A percentile compares a stretch with the other conserved stretches of the same genome.
These are phyloP conservation scores for Amphiduros pacificus DNA, from an alignment of 2,888 invertebrate species.

Conservation along the genomic window DNA sequence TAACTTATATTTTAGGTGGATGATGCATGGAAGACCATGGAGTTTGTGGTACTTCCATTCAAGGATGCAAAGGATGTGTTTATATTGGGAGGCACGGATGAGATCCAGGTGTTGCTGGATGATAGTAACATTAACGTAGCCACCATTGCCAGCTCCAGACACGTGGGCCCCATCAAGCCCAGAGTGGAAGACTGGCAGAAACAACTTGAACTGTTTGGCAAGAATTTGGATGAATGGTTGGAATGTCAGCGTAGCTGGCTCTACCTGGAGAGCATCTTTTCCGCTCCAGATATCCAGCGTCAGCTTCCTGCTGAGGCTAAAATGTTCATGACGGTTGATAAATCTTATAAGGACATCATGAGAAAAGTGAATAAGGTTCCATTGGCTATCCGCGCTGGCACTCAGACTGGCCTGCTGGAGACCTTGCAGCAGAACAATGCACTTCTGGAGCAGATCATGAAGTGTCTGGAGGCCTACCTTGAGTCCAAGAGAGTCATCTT, in stretches of 20 bases:
- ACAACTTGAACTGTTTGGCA: constrained; percentile 76
- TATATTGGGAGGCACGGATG: constrained; percentile 82
- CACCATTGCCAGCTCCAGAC: constrained; percentile 83
- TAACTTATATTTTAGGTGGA: constrained; percentile 67
- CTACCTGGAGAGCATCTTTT: constrained; percentile 61
- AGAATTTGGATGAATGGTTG: constrained; percentile 68
- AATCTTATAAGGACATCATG: constrained; percentile 88
- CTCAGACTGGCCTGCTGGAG: constrained; percentile 59
- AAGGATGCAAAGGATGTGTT: constrained; percentile 83
- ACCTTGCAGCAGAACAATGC: constrained; percentile 66
- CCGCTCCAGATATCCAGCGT: constrained; percentile 60
- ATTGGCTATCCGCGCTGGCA: constrained; percentile 77
- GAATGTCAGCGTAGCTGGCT: constrained; percentile 60
- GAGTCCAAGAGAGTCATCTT: constrained; percentile 87
- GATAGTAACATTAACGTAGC: constrained; percentile 84
- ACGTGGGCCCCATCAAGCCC: constrained; percentile 80
- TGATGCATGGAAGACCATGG: constrained; percentile 78
- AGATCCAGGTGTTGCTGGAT: constrained; percentile 78
- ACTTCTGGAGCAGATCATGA: constrained; percentile 83
- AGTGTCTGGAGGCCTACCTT: constrained; percentile 85
- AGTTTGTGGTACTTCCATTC: constrained; percentile 76
- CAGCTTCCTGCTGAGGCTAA: constrained; percentile 61
- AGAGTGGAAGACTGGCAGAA: constrained; percentile 82
- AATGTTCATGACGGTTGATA: constrained; percentile 75
- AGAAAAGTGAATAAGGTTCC: constrained; percentile 75